A percentile compares a stretch with the other conserved stretches of the same genome.
These are phyloP conservation scores for Vanessa atalanta DNA, from an alignment of 1,140 invertebrate genomes.

Conservation along the genomic window DNA sequence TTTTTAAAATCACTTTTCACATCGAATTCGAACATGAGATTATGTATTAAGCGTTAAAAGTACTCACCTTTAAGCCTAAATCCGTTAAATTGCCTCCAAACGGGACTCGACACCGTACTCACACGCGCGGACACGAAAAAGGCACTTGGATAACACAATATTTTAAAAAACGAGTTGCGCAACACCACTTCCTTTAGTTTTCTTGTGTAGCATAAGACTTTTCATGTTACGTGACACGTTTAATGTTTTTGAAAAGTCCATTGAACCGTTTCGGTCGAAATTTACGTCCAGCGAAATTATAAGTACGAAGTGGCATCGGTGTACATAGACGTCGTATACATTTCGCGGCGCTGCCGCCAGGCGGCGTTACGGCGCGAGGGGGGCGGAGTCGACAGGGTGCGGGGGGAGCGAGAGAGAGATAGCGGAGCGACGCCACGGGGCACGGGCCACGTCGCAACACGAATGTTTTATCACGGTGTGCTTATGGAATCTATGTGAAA, in stretches of 20 bases:
- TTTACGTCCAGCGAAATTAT: slow-evolving; percentile 81
- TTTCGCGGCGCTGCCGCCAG: slow-evolving; percentile 68
- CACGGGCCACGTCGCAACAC: slow-evolving; percentile 59
- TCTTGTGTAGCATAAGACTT: slow-evolving; percentile 62
- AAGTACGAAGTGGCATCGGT: slow-evolving; percentile 80
- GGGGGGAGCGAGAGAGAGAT: slow-evolving; percentile 58
- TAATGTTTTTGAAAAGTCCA: slow-evolving; percentile 78
- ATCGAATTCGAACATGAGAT: not conserved
- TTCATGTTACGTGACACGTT: slow-evolving; percentile 69
- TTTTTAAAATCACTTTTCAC: slow-evolving; percentile 11
- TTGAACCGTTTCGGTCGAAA: slow-evolving; percentile 81
- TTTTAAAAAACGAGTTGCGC: slow-evolving; percentile 62
- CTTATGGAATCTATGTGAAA: slow-evolving; percentile 65
- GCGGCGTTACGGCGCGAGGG: slow-evolving; percentile 62
- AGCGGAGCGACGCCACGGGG: slow-evolving; percentile 45
- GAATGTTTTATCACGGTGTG: slow-evolving; percentile 64
- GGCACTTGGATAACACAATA: slow-evolving; percentile 70
- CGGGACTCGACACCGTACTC: slow-evolving; percentile 65
- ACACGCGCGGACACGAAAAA: slow-evolving; percentile 72
- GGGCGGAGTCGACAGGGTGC: slow-evolving; percentile 62
- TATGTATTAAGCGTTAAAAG: not conserved
- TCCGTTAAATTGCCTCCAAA: slow-evolving; percentile 58
- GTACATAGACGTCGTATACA: slow-evolving; percentile 70
- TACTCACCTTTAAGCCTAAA: slow-evolving; percentile 71
- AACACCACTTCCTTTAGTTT: slow-evolving; percentile 68